Base-by-base conservation (phyloP, 2,888 invertebrate genomes). In the Myopa testacea region DNA sequence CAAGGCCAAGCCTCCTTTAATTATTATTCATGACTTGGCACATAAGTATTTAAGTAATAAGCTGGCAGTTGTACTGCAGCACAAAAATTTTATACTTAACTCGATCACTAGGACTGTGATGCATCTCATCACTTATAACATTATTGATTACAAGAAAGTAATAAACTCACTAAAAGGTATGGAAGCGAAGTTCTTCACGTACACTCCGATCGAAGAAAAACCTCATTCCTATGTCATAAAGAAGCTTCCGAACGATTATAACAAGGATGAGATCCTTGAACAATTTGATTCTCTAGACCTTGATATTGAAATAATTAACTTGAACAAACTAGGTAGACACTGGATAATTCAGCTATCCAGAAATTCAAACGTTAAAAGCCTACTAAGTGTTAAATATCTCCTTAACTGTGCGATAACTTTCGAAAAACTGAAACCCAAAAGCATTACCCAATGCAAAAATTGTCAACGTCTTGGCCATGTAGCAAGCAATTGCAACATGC, bases 401-500 rank as follows among this genome's bases (percentile, higher is more conserved):
- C 16, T 65, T 3, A 67, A 67, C 0, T 67, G 67, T n/a, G 10
- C 3, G 16, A 40, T 37, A 37, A 14, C 10, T 5, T 34, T 67
- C 7, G 67, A 67, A 67, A 67, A 67, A 67, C 40, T 67, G 7
- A 19, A 12, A 34, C 37, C 67, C 5, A 58, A 12, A 58, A 16
- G 4, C 4, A 50, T 55, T 2, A 14, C 37, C 4, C 75, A 75
- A 60, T 68, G 58, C 16, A 68, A 40, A 60, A 75, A 75, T n/a
- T 75, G 60, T 16, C 75, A 68, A 4, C 38, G 68, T n/a, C 68
- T 60, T 12, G 16, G 55, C 12, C 40, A 74, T 19, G 60, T 38
- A 4, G 63, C 40, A 26, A 50, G 38, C 34, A 40, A 60, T 34
- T 70, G 70, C 34, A 14, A 45, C 55, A 10, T 70, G 70, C 70